These are phyloP conservation scores for Percopsis omiscomaycus DNA, from an alignment of 2,797 vertebrate genomes.

Conservation along the genomic window DNA sequence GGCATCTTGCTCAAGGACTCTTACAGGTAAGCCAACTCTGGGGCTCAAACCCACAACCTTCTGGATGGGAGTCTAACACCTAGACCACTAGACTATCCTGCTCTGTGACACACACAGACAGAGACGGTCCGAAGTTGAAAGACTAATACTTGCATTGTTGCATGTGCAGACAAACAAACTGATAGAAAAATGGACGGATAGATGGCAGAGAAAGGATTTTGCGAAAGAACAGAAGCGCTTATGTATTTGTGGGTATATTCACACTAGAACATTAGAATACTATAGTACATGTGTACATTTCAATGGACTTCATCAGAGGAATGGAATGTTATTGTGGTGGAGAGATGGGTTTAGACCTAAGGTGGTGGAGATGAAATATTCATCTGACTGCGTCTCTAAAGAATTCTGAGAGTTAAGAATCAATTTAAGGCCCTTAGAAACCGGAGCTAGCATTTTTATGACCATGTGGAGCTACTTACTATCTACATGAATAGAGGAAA, in stretches of 20 bases:
- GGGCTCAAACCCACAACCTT: too few species aligned
- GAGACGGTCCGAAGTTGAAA: too few species aligned
- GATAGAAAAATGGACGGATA: neutral
- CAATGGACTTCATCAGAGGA: conserved; percentile 26
- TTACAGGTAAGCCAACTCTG: too few species aligned
- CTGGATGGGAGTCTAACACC: too few species aligned
- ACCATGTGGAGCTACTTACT: conserved; percentile 4
- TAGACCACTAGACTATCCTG: too few species aligned
- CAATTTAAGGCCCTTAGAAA: conserved; percentile 35
- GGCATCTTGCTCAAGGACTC: too few species aligned
- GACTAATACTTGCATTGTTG: too few species aligned
- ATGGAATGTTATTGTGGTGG: conserved; percentile 6
- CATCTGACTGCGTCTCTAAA: conserved; percentile 44
- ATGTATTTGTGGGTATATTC: neutral
- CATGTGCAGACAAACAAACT: neutral
- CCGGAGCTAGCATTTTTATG: conserved; percentile 18
- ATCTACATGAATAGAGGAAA: conserved; percentile 9
- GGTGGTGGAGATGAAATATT: conserved; percentile 58
- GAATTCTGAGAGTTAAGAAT: conserved; percentile 51
- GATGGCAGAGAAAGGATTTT: too few species aligned
- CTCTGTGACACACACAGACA: too few species aligned
- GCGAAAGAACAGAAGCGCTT: neutral
- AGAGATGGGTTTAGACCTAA: conserved; percentile 24
- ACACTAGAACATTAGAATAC: neutral
- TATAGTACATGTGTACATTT: neutral